phyloP scores from a whole-genome alignment of 2,888 invertebrate genomes.

The Koerneria pararmatus region DNA sequence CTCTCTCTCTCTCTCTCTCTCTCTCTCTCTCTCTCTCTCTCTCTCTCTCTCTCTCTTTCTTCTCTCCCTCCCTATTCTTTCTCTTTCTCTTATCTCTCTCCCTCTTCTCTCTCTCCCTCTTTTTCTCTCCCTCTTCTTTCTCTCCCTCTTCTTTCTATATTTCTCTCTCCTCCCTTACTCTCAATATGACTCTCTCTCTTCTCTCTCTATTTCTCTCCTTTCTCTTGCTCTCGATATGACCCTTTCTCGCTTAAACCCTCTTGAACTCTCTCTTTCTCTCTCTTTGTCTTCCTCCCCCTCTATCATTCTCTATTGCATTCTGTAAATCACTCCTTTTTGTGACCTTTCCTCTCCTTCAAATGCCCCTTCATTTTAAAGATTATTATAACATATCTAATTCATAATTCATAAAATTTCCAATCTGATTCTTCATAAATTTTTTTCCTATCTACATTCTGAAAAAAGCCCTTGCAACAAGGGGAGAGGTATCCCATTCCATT shows the following conservation, averaged over 20 bases:
- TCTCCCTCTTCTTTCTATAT: background rate
- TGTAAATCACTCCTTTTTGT: background rate
- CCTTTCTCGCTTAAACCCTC: conserved; percentile 24
- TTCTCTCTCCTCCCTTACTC: conserved; percentile 9
- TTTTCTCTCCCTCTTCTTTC: conserved; percentile 1
- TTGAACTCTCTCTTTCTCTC: conserved; percentile 17
- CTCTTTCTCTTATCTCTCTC: conserved; percentile 7
- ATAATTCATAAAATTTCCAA: too few species aligned
- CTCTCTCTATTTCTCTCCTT: conserved; percentile 3
- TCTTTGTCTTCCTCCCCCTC: conserved; percentile 3
- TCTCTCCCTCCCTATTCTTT: conserved; percentile 11
- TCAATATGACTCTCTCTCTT: too few species aligned
- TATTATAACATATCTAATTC: too few species aligned
- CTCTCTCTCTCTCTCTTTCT: background rate
- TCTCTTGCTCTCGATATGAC: conserved; percentile 18
- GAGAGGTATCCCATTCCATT: too few species aligned
- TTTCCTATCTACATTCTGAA: too few species aligned
- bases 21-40: conserved; percentile 13
- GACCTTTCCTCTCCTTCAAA: background rate
- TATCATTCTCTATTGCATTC: conserved; percentile 17
- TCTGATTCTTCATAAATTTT: too few species aligned
- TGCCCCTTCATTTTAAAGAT: too few species aligned
- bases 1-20: conserved; percentile 5
- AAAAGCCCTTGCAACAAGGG: too few species aligned
- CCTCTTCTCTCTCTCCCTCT: conserved; percentile 10